phyloP scores from a whole-genome alignment of 2,888 invertebrate species.

The Mesorhabditis spiculigera region DNA sequence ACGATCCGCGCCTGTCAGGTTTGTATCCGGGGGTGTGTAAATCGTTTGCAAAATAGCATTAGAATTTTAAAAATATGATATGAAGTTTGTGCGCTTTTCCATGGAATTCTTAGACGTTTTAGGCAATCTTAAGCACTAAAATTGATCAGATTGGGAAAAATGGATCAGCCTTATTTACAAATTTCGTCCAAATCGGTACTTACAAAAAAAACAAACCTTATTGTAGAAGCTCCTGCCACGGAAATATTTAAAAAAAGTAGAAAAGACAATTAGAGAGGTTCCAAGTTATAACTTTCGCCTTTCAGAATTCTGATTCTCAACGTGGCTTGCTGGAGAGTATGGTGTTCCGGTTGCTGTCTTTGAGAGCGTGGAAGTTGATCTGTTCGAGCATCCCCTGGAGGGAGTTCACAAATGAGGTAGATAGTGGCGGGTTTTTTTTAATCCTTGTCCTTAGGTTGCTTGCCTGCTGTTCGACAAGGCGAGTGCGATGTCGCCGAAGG shows the following conservation, averaged over 20 bases:
- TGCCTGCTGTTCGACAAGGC: conserved; percentile 26
- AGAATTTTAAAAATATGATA: too few species aligned
- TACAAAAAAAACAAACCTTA: too few species aligned
- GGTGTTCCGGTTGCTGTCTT: not conserved
- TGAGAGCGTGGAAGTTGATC: not conserved
- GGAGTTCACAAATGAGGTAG: not conserved
- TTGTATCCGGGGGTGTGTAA: not conserved
- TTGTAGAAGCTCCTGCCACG: too few species aligned
- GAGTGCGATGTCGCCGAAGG: conserved; percentile 19
- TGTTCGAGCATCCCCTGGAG: not conserved
- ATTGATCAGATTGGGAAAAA: not conserved
- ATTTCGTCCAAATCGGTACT: not conserved
- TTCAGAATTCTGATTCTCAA: not conserved
- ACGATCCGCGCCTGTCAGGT: not conserved
- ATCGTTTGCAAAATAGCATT: too few species aligned
- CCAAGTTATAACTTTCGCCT: not conserved
- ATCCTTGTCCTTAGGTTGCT: conserved; percentile 18
- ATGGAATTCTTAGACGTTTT: not conserved
- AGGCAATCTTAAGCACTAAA: not conserved
- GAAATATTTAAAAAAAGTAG: too few species aligned
- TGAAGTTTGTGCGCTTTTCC: too few species aligned
- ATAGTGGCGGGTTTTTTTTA: not conserved
- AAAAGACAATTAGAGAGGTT: not conserved
- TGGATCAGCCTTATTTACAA: not conserved
- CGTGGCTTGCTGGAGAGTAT: not conserved